Percentiles rank a stretch among this genome's conserved stretches.
These are phyloP conservation scores for Acrocera orbiculus DNA, from an alignment of 2,888 invertebrate species.

Conservation along the genomic window DNA sequence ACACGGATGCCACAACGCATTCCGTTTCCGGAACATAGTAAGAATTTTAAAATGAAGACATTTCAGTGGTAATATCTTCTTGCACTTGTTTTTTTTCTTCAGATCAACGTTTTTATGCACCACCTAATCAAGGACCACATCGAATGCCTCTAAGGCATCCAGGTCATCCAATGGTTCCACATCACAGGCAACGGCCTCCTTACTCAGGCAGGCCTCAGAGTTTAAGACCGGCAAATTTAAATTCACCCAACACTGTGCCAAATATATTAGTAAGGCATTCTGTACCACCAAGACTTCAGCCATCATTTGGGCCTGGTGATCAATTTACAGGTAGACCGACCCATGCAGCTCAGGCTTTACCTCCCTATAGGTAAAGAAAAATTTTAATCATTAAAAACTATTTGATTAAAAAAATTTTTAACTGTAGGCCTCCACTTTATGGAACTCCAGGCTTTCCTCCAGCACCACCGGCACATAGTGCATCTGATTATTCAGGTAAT, in stretches of 20 bases:
- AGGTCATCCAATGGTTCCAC: slow-evolving; percentile 8
- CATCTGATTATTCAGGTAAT: too few relatives aligned
- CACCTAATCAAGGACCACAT: slow-evolving; percentile 10
- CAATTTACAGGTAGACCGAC: slow-evolving; percentile 3
- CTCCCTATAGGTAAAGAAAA: slow-evolving; percentile 22
- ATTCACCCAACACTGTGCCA: not conserved
- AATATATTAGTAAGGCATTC: too few relatives aligned
- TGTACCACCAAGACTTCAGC: slow-evolving; percentile 4
- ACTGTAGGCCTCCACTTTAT: slow-evolving; percentile 22
- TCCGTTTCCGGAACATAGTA: slow-evolving; percentile 17
- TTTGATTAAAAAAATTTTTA: not conserved
- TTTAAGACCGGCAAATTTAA: slow-evolving; percentile 4
- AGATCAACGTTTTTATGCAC: slow-evolving; percentile 10
- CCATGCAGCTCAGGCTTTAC: slow-evolving; percentile 18
- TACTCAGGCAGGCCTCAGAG: slow-evolving; percentile 26
- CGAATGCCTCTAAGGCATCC: slow-evolving; percentile 5
- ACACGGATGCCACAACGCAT: slow-evolving; percentile 39
- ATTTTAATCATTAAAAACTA: not conserved
- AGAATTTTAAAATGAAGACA: slow-evolving; percentile 6
- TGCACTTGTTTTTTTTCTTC: not conserved
- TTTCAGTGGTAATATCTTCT: not conserved
- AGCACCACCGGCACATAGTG: slow-evolving; percentile 12
- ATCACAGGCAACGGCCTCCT: slow-evolving; percentile 22
- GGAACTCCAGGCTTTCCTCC: slow-evolving; percentile 27
- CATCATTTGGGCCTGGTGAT: slow-evolving; percentile 3